Percentiles rank a stretch among this genome's conserved stretches.
These are phyloP conservation scores for Chouioia cunea DNA, from an alignment of 2,888 invertebrate genomes.

Conservation along the genomic window DNA sequence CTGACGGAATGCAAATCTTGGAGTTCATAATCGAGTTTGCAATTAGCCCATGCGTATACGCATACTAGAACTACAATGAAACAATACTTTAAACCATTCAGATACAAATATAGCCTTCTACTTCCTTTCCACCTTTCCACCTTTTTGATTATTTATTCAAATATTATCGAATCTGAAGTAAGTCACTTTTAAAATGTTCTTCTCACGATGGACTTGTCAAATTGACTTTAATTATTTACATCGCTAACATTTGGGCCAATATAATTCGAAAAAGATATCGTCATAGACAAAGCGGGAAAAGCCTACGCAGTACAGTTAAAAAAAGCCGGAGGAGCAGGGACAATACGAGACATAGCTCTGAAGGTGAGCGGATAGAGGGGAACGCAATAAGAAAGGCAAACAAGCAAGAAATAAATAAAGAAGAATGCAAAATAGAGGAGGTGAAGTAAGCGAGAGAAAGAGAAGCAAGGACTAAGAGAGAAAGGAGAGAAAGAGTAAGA, in stretches of 20 bases:
- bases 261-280: constrained; percentile 38
- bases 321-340: constrained; percentile 4
- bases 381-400: constrained; percentile 40
- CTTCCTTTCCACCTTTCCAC: too few species aligned
- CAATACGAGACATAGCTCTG: constrained; percentile 16
- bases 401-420: constrained; percentile 43
- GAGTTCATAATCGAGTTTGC: too few species aligned
- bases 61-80: too few species aligned
- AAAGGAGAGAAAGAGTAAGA: constrained; percentile 30
- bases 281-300: constrained; percentile 9
- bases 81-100: too few species aligned
- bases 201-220: too few species aligned
- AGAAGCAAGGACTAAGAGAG: constrained; percentile 23
- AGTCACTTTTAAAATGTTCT: too few species aligned
- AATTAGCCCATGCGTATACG: too few species aligned
- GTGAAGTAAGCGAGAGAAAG: constrained; percentile 27
- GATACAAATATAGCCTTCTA: too few species aligned
- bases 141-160: too few species aligned
- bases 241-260: constrained; percentile 22
- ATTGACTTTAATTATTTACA: constrained; percentile 37
- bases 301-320: constrained; percentile 5
- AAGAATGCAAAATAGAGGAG: constrained; percentile 27
- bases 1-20: constrained; percentile 10
- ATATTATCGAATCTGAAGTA: too few species aligned
- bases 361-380: constrained; percentile 20